phyloP scores from a whole-genome alignment of 2,888 invertebrate genomes.

The Chromoteleia sp. region DNA sequence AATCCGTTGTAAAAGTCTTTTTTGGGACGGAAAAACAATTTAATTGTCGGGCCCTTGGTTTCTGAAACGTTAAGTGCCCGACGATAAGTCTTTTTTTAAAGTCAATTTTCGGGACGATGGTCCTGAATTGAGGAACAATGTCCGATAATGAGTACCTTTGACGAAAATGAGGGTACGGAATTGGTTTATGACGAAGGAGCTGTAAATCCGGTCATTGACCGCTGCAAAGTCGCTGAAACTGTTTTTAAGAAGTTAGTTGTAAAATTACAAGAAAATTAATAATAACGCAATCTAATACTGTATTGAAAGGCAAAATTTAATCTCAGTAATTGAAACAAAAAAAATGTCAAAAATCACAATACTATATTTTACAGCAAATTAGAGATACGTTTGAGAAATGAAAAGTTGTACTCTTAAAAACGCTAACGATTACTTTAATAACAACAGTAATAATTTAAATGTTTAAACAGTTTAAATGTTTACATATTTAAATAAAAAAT shows the following conservation, averaged over 20 bases:
- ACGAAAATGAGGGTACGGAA: constrained; percentile 48
- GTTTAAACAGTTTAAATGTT: too few relatives aligned
- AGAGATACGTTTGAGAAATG: too few relatives aligned
- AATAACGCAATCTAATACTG: too few relatives aligned
- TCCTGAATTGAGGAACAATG: constrained; percentile 44
- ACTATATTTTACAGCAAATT: too few relatives aligned
- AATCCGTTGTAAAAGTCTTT: background rate
- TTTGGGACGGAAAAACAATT: constrained; percentile 13
- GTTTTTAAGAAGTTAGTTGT: background rate
- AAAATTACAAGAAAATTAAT: too few relatives aligned
- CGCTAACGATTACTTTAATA: too few relatives aligned
- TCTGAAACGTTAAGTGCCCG: constrained; percentile 31
- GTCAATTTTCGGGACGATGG: constrained; percentile 27
- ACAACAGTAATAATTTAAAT: too few relatives aligned
- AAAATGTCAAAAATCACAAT: too few relatives aligned
- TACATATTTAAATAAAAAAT: too few relatives aligned
- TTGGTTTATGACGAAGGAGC: constrained; percentile 57
- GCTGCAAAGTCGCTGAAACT: constrained; percentile 10
- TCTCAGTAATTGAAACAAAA: too few relatives aligned
- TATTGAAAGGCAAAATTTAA: too few relatives aligned
- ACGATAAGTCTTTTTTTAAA: background rate
- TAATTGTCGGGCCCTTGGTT: background rate
- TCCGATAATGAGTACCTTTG: constrained; percentile 61
- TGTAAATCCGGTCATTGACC: constrained; percentile 61
- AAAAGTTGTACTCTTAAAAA: too few relatives aligned